Evolutionary conservation across 2,797 vertebrate species (phyloP).

Genomic region (Natrix natrix): DNA sequence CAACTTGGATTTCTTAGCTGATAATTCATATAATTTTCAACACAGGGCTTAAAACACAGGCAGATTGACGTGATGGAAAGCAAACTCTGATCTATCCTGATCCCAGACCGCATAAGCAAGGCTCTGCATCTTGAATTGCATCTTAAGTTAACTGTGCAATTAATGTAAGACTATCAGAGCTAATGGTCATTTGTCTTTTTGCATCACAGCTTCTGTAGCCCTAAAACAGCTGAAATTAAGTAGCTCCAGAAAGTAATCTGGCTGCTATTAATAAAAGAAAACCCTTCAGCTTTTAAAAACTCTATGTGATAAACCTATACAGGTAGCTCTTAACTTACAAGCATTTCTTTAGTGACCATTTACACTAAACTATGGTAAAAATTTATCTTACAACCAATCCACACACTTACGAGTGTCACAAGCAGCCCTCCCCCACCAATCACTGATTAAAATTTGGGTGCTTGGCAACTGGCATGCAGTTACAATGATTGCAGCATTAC

Average conservation of each 20-base stretch:
- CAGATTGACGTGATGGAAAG: background rate
- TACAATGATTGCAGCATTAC: background rate
- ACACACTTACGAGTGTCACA: background rate
- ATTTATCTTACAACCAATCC: background rate
- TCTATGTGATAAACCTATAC: background rate
- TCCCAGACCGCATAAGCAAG: background rate
- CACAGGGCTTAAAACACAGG: background rate
- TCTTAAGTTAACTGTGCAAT: background rate
- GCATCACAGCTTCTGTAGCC: background rate
- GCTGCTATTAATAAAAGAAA: background rate
- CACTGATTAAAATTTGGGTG: background rate
- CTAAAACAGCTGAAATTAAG: background rate
- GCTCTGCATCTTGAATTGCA: background rate
- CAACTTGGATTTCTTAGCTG: background rate
- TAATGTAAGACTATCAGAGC: background rate
- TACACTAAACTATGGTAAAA: background rate
- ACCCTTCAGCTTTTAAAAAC: background rate
- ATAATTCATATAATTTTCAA: background rate
- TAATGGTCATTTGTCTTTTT: background rate
- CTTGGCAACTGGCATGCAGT: background rate
- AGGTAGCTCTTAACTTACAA: background rate
- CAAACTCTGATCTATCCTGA: background rate
- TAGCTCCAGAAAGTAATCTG: background rate
- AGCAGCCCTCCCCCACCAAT: background rate
- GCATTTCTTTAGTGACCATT: background rate